A percentile compares a stretch with the other conserved stretches of the same genome.
phyloP scores from a whole-genome alignment of 92 coral and sea anemone species.

The Epizoanthus illoricatus region DNA sequence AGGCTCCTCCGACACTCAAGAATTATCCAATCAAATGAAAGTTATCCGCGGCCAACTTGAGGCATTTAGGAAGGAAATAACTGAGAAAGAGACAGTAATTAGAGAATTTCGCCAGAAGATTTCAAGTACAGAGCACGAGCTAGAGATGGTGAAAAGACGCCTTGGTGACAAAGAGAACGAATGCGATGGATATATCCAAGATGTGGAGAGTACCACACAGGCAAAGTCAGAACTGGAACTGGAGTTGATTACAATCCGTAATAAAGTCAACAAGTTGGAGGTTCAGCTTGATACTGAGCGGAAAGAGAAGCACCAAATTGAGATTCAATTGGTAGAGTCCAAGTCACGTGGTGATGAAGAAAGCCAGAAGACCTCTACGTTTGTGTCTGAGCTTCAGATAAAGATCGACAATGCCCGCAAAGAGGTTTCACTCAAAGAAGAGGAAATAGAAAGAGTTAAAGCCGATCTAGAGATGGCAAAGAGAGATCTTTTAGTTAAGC shows the following conservation, averaged over 20 bases:
- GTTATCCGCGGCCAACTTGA: constrained; percentile 65
- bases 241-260: constrained; percentile 63
- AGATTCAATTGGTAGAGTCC: constrained; percentile 63
- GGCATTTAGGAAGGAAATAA: constrained; percentile 56
- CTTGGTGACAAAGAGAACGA: constrained; percentile 70
- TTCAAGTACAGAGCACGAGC: constrained; percentile 62
- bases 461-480: constrained; percentile 73
- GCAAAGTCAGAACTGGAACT: constrained; percentile 69
- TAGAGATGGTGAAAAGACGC: constrained; percentile 64
- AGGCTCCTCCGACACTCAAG: constrained; percentile 62
- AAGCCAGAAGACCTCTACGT: constrained; percentile 54
- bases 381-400: constrained; percentile 72
- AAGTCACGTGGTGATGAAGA: constrained; percentile 72
- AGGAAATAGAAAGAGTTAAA: constrained; percentile 79
- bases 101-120: constrained; percentile 68
- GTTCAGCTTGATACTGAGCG: constrained; percentile 65
- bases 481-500: constrained; percentile 80
- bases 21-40: constrained; percentile 64
- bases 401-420: constrained; percentile 81
- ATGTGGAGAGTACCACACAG: constrained; percentile 62
- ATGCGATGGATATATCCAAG: constrained; percentile 54
- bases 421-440: constrained; percentile 76
- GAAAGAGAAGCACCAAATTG: constrained; percentile 64
- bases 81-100: constrained; percentile 65
- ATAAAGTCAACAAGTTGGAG: constrained; percentile 65